These are phyloP conservation scores for Epinotia bilunana DNA, from an alignment of 2,888 invertebrate genomes.

Conservation along the genomic window DNA sequence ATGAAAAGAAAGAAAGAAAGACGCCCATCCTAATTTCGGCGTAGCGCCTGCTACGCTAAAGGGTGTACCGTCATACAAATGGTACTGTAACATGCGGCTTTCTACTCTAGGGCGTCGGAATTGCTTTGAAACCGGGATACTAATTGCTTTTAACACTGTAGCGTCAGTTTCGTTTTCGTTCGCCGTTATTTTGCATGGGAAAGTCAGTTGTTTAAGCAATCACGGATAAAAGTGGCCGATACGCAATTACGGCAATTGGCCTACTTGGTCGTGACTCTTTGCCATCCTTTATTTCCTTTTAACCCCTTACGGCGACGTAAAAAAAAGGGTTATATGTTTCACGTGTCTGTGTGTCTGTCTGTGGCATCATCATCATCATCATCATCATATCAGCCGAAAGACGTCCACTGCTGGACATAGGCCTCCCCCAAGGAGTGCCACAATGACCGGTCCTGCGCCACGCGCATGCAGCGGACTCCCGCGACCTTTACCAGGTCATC, in stretches of 20 bases:
- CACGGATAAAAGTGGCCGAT: not conserved
- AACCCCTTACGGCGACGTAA: too few species aligned
- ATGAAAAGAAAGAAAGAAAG: not conserved
- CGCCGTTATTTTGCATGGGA: not conserved
- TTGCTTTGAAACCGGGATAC: not conserved
- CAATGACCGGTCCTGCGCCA: too few species aligned
- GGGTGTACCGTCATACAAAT: not conserved
- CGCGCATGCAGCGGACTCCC: too few species aligned
- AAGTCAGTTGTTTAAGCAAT: slow-evolving; percentile 2
- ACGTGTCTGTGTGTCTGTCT: too few species aligned
- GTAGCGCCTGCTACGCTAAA: not conserved
- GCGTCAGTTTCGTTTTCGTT: not conserved
- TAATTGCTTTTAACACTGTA: not conserved
- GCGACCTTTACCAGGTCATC: too few species aligned
- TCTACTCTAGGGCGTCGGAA: not conserved
- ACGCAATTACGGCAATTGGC: not conserved
- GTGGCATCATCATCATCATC: too few species aligned
- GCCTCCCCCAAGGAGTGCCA: too few species aligned
- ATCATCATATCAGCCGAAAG: too few species aligned
- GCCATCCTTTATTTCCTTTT: not conserved
- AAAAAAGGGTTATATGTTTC: too few species aligned
- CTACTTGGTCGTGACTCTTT: slow-evolving; percentile 1
- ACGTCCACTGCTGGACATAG: too few species aligned
- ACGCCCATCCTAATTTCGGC: not conserved
- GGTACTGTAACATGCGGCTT: not conserved